Conservation (phyloP, 2,888 invertebrate genomes). For the Onthophagus sagittarius region DNA sequence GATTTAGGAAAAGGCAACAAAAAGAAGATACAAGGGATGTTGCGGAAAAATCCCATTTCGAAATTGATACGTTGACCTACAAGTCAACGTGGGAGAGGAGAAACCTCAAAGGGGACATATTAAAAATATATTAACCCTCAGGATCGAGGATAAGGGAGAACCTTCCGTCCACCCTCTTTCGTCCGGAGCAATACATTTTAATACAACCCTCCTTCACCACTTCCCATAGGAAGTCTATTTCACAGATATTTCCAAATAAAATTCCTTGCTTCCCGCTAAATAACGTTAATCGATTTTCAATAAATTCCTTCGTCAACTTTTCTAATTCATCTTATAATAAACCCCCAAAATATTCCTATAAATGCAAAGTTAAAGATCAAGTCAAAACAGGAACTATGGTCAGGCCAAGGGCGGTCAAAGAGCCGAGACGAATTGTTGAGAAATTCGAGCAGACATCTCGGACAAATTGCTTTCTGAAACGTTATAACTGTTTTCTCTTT, state of each 20-base stretch:
- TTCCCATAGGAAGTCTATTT: background rate
- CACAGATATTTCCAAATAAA: background rate
- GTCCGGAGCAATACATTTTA: constrained; percentile 15
- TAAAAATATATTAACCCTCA: constrained; percentile 10
- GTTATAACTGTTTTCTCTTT: constrained; percentile 11
- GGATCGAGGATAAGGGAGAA: background rate
- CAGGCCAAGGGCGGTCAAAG: background rate
- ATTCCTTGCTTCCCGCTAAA: background rate
- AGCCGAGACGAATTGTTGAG: constrained; percentile 2
- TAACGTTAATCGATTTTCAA: too few species aligned
- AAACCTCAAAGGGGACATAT: constrained; percentile 3
- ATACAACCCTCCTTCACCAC: constrained; percentile 6
- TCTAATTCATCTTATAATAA: too few species aligned
- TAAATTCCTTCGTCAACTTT: too few species aligned
- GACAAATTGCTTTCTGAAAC: constrained; percentile 12
- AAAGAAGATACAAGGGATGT: background rate
- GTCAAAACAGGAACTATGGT: background rate
- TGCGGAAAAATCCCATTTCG: background rate
- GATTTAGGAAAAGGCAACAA: background rate
- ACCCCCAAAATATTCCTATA: background rate
- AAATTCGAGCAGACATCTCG: constrained; percentile 10
- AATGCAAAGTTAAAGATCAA: background rate
- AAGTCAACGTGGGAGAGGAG: constrained; percentile 2
- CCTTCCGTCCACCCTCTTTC: background rate
- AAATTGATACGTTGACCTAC: constrained; percentile 6